Percentiles rank a stretch among this genome's conserved stretches.
phyloP scores from a whole-genome alignment of 1,140 invertebrate genomes.

The Armadillidium nasatum region DNA sequence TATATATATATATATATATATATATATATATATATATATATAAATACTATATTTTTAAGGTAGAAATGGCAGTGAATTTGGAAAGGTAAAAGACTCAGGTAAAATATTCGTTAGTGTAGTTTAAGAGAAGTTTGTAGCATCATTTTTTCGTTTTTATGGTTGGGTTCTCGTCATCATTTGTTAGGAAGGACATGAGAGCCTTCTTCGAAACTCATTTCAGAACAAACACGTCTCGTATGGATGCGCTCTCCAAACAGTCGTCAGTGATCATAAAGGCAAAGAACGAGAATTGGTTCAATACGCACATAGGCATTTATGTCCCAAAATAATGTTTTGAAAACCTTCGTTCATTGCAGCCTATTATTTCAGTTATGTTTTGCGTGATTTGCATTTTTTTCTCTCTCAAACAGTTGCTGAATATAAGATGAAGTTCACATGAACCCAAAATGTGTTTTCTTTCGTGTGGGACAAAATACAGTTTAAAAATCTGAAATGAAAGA shows the following conservation, averaged over 20 bases:
- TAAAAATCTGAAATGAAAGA: too few relatives aligned
- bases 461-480: too few relatives aligned
- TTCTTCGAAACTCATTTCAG: not conserved
- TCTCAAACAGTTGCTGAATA: too few relatives aligned
- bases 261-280: not conserved
- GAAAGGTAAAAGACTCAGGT: too few relatives aligned
- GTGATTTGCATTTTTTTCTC: too few relatives aligned
- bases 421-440: too few relatives aligned
- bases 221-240: not conserved
- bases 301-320: too few relatives aligned
- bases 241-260: not conserved
- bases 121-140: not conserved
- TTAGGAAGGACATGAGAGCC: not conserved
- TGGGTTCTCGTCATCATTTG: not conserved
- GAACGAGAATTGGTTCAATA: not conserved
- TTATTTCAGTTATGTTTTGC: too few relatives aligned
- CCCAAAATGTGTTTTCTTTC: too few relatives aligned
- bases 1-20: conserved; percentile 12
- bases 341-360: too few relatives aligned
- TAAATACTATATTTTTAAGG: not conserved
- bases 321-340: too few relatives aligned
- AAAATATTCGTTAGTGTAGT: too few relatives aligned
- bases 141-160: not conserved
- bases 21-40: conserved; percentile 18
- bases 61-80: not conserved